A percentile compares a stretch with the other conserved stretches of the same genome.
Evolutionary conservation across 2,113 vertebrate genomes (phyloP).

Genomic region (Rhabdomys dilectus): DNA sequence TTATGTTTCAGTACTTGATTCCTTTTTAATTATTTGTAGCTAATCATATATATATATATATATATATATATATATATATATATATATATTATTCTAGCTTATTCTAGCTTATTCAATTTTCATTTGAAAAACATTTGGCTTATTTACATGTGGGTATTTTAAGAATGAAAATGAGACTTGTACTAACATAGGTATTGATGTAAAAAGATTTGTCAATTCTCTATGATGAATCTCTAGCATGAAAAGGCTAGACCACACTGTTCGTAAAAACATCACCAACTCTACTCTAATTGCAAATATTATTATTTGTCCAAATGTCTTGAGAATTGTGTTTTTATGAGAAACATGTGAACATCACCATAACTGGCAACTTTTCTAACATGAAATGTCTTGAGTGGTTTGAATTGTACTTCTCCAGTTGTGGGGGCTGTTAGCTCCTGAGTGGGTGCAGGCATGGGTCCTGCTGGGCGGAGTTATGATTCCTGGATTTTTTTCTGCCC

Average conservation of each 20-base stretch:
- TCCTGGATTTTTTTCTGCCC: too few species aligned
- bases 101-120: not conserved
- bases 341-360: not conserved
- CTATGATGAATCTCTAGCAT: not conserved
- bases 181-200: not conserved
- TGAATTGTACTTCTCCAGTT: not conserved
- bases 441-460: too few species aligned
- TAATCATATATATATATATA: too few species aligned
- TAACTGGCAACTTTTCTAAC: not conserved
- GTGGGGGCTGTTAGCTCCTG: too few species aligned
- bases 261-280: not conserved
- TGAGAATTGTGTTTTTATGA: not conserved
- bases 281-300: not conserved
- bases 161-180: not conserved
- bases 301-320: not conserved
- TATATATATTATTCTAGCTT: too few species aligned
- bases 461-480: too few species aligned
- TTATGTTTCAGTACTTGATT: not conserved
- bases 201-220: not conserved
- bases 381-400: not conserved
- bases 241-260: not conserved
- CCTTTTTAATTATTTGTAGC: not conserved
- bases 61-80: too few species aligned
- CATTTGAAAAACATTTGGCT: not conserved
- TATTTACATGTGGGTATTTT: not conserved